These are phyloP conservation scores for Pseudobourletiella spinata DNA, from an alignment of 1,140 invertebrate species.

Conservation along the genomic window DNA sequence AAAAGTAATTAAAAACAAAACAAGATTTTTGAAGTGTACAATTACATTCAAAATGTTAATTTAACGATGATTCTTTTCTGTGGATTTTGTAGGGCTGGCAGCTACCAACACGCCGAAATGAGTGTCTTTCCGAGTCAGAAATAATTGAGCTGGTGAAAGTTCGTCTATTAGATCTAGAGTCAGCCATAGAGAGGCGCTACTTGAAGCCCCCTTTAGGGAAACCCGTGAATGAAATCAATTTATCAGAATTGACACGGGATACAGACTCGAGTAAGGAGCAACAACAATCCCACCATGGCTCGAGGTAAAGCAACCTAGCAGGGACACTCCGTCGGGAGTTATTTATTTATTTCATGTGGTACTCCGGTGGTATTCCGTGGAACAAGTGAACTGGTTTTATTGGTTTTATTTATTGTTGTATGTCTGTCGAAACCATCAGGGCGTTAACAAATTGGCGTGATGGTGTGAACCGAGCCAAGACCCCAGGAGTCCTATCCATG, in stretches of 20 bases:
- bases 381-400: too few relatives aligned
- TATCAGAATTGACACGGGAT: conserved; percentile 5
- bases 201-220: conserved; percentile 80
- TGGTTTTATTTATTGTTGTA: not conserved
- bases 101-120: conserved; percentile 48
- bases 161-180: conserved; percentile 71
- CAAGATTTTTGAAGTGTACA: too few relatives aligned
- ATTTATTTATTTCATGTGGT: too few relatives aligned
- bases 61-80: too few relatives aligned
- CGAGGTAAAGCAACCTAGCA: conserved; percentile 9
- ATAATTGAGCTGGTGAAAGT: conserved; percentile 59
- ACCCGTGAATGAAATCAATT: conserved; percentile 23
- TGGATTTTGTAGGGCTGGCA: conserved; percentile 61
- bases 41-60: too few relatives aligned
- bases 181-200: conserved; percentile 83
- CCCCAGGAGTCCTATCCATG: conserved; percentile 82
- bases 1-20: too few relatives aligned
- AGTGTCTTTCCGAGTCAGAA: conserved; percentile 46
- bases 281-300: conserved; percentile 7
- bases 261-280: conserved; percentile 10
- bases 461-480: conserved; percentile 67
- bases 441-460: conserved; percentile 79
- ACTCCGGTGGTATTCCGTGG: too few relatives aligned
- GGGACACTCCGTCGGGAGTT: too few relatives aligned
- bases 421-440: conserved; percentile 15